Evolutionary conservation across 2,888 invertebrate species (phyloP).

Genomic region (Spialia ferax): DNA sequence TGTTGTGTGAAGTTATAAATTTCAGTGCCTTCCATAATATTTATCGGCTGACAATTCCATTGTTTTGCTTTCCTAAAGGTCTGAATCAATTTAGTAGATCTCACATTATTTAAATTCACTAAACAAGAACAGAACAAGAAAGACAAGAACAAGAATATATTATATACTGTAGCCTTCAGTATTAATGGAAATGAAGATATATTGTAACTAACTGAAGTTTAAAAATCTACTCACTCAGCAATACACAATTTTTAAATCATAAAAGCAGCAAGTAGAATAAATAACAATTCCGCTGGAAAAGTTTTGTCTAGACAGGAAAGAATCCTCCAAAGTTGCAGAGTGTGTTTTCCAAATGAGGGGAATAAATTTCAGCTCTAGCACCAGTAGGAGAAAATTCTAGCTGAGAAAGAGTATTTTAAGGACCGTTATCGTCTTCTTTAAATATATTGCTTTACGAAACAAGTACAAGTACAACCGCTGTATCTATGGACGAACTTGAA

Average conservation of each 20-base stretch:
- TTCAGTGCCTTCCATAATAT: too few relatives aligned
- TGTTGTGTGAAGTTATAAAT: too few relatives aligned
- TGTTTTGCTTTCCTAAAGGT: too few relatives aligned
- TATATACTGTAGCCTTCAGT: too few relatives aligned
- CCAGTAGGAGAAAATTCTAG: constrained; percentile 24
- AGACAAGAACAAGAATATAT: too few relatives aligned
- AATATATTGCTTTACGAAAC: constrained; percentile 14
- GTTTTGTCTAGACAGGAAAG: constrained; percentile 40
- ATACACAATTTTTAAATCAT: constrained; percentile 28
- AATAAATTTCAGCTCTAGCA: constrained; percentile 34
- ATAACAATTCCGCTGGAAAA: constrained; percentile 35
- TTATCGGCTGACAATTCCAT: too few relatives aligned
- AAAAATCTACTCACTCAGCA: background rate
- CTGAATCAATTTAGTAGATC: too few relatives aligned
- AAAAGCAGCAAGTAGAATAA: constrained; percentile 33
- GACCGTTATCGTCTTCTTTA: constrained; percentile 24
- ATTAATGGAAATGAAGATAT: background rate
- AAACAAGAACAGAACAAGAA: too few relatives aligned
- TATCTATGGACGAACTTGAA: background rate
- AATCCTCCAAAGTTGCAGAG: constrained; percentile 38
- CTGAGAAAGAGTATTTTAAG: constrained; percentile 28
- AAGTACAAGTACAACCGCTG: background rate
- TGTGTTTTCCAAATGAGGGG: constrained; percentile 40
- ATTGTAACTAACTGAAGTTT: background rate
- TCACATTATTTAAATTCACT: too few relatives aligned